A percentile compares a stretch with the other conserved stretches of the same genome.
phyloP scores from a whole-genome alignment of 1,140 invertebrate species.

The Listronotus oregonensis region DNA sequence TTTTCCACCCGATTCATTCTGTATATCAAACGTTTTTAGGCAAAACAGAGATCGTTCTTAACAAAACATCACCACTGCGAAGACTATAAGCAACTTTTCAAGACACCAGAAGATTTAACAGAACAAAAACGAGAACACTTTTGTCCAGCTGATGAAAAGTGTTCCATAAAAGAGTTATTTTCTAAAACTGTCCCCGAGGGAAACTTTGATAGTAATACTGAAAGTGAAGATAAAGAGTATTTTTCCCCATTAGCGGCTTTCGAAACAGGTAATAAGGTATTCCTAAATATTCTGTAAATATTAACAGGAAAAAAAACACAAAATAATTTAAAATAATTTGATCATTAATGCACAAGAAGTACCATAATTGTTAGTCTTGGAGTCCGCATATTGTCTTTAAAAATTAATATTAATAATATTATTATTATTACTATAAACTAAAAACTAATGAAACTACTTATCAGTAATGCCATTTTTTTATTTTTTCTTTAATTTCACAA shows the following conservation, averaged over 20 bases:
- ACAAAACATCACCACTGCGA: not conserved
- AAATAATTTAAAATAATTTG: too few species aligned
- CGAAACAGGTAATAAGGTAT: not conserved
- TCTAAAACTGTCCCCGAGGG: not conserved
- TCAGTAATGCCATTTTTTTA: too few species aligned
- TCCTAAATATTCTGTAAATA: too few species aligned
- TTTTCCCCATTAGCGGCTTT: conserved; percentile 11
- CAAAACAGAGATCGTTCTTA: conserved; percentile 9
- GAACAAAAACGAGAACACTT: not conserved
- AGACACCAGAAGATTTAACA: not conserved
- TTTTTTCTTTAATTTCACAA: too few species aligned
- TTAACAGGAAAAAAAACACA: too few species aligned
- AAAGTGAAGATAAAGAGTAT: conserved; percentile 15
- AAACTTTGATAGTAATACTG: conserved; percentile 13
- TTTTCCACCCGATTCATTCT: too few species aligned
- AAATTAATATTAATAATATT: too few species aligned
- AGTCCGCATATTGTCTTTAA: too few species aligned
- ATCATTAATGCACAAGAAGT: too few species aligned
- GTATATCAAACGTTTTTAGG: not conserved
- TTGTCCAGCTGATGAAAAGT: not conserved
- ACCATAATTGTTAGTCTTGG: too few species aligned
- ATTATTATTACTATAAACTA: too few species aligned
- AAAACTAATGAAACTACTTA: too few species aligned
- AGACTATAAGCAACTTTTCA: not conserved
- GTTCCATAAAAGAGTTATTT: conserved; percentile 22